A percentile compares a stretch with the other conserved stretches of the same genome.
Evolutionary conservation across 2,888 invertebrate species (phyloP).

Genomic region (Anaspis maculata): DNA sequence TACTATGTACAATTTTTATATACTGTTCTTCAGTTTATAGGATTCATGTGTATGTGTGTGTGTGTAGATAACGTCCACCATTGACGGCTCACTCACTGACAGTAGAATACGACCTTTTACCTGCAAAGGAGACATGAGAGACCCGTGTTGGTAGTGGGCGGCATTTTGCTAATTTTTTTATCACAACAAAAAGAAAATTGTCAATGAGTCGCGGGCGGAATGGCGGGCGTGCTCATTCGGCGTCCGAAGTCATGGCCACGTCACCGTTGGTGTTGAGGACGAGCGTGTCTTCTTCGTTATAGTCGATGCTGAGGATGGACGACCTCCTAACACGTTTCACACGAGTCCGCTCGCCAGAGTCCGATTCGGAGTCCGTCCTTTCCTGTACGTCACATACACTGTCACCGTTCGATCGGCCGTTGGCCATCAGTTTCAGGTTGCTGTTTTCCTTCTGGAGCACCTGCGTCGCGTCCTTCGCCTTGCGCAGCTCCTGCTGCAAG

Average conservation of each 20-base stretch:
- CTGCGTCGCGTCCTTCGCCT: conserved; percentile 57
- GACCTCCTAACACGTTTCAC: conserved; percentile 63
- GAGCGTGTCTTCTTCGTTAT: conserved; percentile 67
- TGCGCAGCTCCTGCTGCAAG: conserved; percentile 86
- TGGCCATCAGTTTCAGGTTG: conserved; percentile 28
- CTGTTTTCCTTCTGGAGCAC: conserved; percentile 54
- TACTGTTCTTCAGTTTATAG: conserved; percentile 28
- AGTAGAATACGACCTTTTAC: no score
- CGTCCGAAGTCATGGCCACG: conserved; percentile 43
- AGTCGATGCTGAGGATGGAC: conserved; percentile 64
- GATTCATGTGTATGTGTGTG: conserved; percentile 1
- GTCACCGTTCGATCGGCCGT: conserved; percentile 21
- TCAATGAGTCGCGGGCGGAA: background rate
- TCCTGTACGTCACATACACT: conserved; percentile 37
- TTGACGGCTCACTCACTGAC: conserved; percentile 8
- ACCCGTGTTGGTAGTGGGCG: no score
- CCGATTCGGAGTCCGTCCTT: conserved; percentile 43
- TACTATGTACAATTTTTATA: conserved; percentile 24
- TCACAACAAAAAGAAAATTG: conserved; percentile 1
- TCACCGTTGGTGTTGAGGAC: conserved; percentile 63
- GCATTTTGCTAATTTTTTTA: no score
- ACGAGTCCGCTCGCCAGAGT: conserved; percentile 41
- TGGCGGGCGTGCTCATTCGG: conserved; percentile 25
- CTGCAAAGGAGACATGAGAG: no score
- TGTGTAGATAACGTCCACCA: conserved; percentile 3